Evolutionary conservation across 2,113 vertebrate species (phyloP), one percentile per base, ranked within the genome.

Genomic region (Pseudorasbora parva): DNA sequence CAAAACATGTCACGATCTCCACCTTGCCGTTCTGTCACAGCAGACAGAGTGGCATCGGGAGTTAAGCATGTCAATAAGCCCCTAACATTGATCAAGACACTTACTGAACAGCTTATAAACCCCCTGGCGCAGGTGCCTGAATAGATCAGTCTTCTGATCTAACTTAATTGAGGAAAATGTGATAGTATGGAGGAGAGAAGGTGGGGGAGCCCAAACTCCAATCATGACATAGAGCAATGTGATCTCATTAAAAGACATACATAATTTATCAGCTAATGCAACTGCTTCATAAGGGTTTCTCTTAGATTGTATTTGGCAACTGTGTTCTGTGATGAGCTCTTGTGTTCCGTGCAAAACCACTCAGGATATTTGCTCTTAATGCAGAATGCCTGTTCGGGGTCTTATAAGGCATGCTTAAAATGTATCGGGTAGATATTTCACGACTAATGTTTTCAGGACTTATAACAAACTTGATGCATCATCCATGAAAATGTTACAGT

Each of bases 81-180:
- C 64, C 73, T 19, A 62, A 60, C 79, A 77, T 84, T 72, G 78
- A 87, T 84, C 82, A 84, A 66, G 78, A 87, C 47, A 77, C 81
- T 83, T 72, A 81, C 30, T 54, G 57, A 60, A 59, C 64, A 49
- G 64, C 41, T 81, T 81, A 81, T 84, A 74, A 84, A 69, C 60
- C 78, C 73, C 79, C 66, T 41, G 77, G 45, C 23, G 23, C 30
- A 57, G 77, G 71, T 72, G 76, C 57, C 59, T 78, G 25, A 17
- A 79, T 64, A 71, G 54, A 82, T 62, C 47, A 79, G 66, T 82
- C 87, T 88, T 85, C 89, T 90, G 84, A 66, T 59, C 45, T 76
- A 78, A 87, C 91, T 90, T 87, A 90, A 92, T 88, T 80, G 64
- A 60, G 73, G 68, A 45, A 87, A 66, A 78, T 76, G 37, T 56